Evolutionary conservation across 2,888 invertebrate genomes (phyloP).

Genomic region (Empis stercorea): DNA sequence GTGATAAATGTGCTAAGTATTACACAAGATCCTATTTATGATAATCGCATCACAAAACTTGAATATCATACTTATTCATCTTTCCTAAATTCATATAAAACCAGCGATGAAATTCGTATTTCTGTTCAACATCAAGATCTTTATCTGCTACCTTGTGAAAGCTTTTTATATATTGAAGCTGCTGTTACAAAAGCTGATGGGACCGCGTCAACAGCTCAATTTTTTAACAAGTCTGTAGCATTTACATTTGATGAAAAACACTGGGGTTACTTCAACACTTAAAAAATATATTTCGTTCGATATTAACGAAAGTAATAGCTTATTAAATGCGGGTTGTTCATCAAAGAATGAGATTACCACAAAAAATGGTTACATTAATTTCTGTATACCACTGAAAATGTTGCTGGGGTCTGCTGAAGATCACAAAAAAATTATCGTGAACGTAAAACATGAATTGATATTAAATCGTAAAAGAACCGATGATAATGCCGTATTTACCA

Average conservation of each 20-base stretch:
- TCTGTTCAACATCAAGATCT: constrained; percentile 21
- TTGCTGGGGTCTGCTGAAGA: too few species aligned
- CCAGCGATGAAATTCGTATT: constrained; percentile 24
- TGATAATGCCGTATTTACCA: constrained; percentile 13
- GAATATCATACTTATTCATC: constrained; percentile 13
- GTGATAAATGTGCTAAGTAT: not conserved
- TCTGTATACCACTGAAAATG: not conserved
- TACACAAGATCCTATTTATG: not conserved
- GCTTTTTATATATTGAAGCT: constrained; percentile 17
- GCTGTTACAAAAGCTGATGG: constrained; percentile 10
- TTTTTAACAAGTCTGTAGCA: constrained; percentile 18
- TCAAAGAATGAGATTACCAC: not conserved
- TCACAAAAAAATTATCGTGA: constrained; percentile 1
- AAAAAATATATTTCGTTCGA: constrained; percentile 24
- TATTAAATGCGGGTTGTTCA: constrained; percentile 21
- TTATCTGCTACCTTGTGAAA: constrained; percentile 19
- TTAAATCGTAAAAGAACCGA: constrained; percentile 14
- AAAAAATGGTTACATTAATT: not conserved
- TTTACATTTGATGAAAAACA: constrained; percentile 22
- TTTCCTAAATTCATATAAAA: constrained; percentile 8
- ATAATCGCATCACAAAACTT: not conserved
- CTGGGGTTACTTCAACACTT: constrained; percentile 21
- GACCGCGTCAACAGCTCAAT: constrained; percentile 9
- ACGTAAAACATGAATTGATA: constrained; percentile 4
- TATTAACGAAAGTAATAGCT: too few species aligned